Conservation (phyloP, 2,888 invertebrate species). For the Erpobdella octoculata region DNA sequence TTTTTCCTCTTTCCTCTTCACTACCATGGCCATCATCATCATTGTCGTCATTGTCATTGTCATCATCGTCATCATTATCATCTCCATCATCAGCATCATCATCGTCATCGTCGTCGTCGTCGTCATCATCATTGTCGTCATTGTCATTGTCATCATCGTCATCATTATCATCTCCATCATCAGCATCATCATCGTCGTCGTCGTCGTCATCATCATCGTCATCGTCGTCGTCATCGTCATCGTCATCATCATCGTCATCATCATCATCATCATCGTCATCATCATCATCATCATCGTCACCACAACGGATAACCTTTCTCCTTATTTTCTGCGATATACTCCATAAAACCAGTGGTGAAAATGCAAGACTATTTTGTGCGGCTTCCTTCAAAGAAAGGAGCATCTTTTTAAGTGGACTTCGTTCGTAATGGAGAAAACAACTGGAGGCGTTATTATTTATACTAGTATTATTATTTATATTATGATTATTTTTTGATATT, state of each 20-base stretch:
- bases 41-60: not conserved
- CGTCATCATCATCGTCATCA: not conserved
- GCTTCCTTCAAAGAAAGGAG: no score
- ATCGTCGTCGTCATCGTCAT: not conserved
- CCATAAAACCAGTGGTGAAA: no score
- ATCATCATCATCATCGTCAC: not conserved
- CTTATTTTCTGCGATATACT: no score
- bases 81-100: not conserved
- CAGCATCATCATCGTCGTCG: conserved; percentile 1
- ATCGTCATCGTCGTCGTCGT: conserved; percentile 1
- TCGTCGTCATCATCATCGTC: not conserved
- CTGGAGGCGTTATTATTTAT: no score
- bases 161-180: not conserved
- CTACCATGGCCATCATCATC: not conserved
- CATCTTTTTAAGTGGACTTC: no score
- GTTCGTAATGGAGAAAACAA: no score
- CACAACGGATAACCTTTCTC: no score
- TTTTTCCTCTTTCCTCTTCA: not conserved
- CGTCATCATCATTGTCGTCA: not conserved
- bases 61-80: not conserved
- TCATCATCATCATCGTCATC: conserved; percentile 5
- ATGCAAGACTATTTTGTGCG: no score
- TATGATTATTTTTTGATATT: no score
- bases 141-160: not conserved
- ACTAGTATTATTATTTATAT: no score